Evolutionary conservation across 2,113 vertebrate genomes (phyloP), one percentile per base, ranked within the genome.

Genomic region (Chlorocebus sabaeus): DNA sequence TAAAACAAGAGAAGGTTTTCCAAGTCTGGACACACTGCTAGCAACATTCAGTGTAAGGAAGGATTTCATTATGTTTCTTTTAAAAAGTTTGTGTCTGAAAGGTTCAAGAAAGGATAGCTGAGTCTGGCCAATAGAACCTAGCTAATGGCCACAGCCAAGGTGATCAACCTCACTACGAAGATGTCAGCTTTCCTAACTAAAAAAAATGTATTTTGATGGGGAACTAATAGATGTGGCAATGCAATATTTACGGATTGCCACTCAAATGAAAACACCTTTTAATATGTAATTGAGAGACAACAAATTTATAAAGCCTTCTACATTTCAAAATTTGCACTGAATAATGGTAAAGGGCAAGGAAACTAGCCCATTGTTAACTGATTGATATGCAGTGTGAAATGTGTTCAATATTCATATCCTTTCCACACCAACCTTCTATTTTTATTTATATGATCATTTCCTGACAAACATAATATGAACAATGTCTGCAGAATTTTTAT

Each of bases 381-480:
- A 97, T 59, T 89, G 75, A 93, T 13, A 1, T 87, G 93, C 80
- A 17, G 50, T 35, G 48, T 68, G 59, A 91, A 98, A 95, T 81
- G 23, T 76, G 93, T 96, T 98, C 97, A 68, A 32, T 89, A 95
- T 98, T 98, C 97, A 97, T 87, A 93, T 93, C 86, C 87, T 82
- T 91, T 98, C 92, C 97, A 95, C 67, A 93, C 32, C 52, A 96
- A 96, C 96, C 85, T 85, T 90, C 92, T 64, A 84, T 98, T 98
- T 98, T 97, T 97, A 98, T 97, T 98, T 97, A 97, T 92, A 92
- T 88, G 95, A 98, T 97, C 87, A 97, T 97, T 97, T 98, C 55
- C 96, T 97, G 87, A 97, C 94, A 93, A 95, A 85, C 86, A 95
- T 87, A 95, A 98, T 96, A 98, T 95, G 98, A 98, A 93, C 40